Evolutionary conservation across 2,888 invertebrate species (phyloP).

Genomic region (Parnassius mnemosyne): DNA sequence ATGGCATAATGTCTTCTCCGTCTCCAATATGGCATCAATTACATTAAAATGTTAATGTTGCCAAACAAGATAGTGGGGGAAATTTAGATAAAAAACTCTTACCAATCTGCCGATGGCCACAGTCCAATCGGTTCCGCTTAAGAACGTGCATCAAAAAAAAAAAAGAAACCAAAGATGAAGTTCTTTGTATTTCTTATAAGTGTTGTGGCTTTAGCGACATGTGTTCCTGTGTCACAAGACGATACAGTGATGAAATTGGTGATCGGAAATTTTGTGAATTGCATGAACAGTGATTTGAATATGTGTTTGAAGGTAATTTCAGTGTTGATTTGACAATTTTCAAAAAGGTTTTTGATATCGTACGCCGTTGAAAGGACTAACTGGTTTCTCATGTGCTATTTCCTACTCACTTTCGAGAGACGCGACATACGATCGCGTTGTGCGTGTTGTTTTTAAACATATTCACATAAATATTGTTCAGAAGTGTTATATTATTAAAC

Average conservation of each 20-base stretch:
- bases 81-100: constrained; percentile 73
- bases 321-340: constrained; percentile 15
- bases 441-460: constrained; percentile 3
- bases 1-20: constrained; percentile 61
- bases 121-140: constrained; percentile 63
- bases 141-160: constrained; percentile 41
- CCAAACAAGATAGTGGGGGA: constrained; percentile 62
- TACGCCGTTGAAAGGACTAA: constrained; percentile 19
- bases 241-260: constrained; percentile 58
- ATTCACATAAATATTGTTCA: neutral
- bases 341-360: constrained; percentile 6
- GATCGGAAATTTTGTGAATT: constrained; percentile 61
- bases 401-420: constrained; percentile 15
- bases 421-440: constrained; percentile 8
- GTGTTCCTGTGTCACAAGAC: constrained; percentile 57
- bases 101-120: constrained; percentile 63
- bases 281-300: constrained; percentile 67
- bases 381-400: constrained; percentile 20
- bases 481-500: neutral
- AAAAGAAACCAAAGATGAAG: constrained; percentile 55
- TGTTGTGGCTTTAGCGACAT: constrained; percentile 51
- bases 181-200: constrained; percentile 53
- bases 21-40: constrained; percentile 56
- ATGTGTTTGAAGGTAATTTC: constrained; percentile 67
- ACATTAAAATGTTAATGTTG: constrained; percentile 68